phyloP scores from a whole-genome alignment of 2,113 vertebrate species.

The Abramis brama region DNA sequence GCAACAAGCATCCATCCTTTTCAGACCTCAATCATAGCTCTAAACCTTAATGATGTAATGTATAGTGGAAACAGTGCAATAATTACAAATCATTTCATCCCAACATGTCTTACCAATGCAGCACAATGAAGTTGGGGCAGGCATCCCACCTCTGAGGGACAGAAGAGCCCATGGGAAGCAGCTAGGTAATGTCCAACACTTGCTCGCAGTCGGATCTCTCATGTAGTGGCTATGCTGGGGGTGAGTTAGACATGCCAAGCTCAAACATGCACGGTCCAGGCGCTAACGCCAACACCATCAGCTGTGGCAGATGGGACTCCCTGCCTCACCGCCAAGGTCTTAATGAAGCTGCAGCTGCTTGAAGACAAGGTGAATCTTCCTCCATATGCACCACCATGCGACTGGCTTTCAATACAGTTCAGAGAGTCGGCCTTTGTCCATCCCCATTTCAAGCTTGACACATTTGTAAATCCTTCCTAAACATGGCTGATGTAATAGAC shows the following conservation, averaged over 20 bases:
- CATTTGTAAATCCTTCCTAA: not conserved
- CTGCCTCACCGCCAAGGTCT: constrained; percentile 66
- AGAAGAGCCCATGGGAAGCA: constrained; percentile 24
- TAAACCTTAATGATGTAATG: constrained; percentile 42
- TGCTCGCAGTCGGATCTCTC: constrained; percentile 25
- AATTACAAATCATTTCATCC: constrained; percentile 20
- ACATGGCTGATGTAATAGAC: not conserved
- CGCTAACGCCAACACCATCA: constrained; percentile 61
- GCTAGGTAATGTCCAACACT: constrained; percentile 20
- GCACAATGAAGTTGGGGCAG: constrained; percentile 16
- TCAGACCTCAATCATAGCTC: not conserved
- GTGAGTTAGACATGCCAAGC: constrained; percentile 47
- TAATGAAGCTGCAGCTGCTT: constrained; percentile 76
- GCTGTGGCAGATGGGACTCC: constrained; percentile 73
- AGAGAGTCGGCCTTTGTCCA: constrained; percentile 50
- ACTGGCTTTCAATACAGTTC: constrained; percentile 54
- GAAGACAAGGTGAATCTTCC: constrained; percentile 74
- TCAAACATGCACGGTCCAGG: constrained; percentile 26
- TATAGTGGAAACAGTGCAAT: constrained; percentile 18
- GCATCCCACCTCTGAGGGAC: constrained; percentile 9
- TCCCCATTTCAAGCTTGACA: constrained; percentile 9
- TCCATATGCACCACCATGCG: constrained; percentile 72
- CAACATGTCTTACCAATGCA: not conserved
- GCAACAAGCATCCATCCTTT: not conserved
- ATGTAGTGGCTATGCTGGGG: constrained; percentile 24